A percentile compares a stretch with the other conserved stretches of the same genome.
These are phyloP conservation scores for Chrysemys picta DNA, from an alignment of 2,113 vertebrate genomes.

Conservation along the genomic window DNA sequence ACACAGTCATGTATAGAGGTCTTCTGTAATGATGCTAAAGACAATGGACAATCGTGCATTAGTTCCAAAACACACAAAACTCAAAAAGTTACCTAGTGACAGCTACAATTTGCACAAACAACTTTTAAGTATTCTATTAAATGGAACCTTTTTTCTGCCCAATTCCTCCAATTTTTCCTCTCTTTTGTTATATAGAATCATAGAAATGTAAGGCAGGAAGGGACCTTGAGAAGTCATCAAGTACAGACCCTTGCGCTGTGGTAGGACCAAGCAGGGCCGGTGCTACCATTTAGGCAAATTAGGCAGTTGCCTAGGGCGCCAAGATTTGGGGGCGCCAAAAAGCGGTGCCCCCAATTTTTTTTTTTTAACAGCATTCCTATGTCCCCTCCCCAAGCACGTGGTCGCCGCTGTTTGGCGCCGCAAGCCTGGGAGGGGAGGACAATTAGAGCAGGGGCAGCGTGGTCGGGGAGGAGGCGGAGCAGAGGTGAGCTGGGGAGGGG, in stretches of 20 bases:
- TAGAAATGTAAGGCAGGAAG: background rate
- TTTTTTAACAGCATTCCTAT: too few relatives aligned
- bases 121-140: background rate
- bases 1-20: background rate
- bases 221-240: background rate
- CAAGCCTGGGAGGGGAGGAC: too few relatives aligned
- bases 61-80: background rate
- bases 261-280: too few relatives aligned
- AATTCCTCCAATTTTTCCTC: background rate
- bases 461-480: too few relatives aligned
- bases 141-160: background rate
- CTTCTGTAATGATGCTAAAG: background rate
- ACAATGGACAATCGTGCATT: background rate
- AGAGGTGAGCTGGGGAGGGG: too few relatives aligned
- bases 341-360: too few relatives aligned
- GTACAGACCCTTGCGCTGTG: background rate
- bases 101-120: background rate
- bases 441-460: too few relatives aligned
- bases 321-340: too few relatives aligned
- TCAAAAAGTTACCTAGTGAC: background rate
- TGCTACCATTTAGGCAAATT: too few relatives aligned
- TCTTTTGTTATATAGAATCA: background rate
- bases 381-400: too few relatives aligned
- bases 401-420: too few relatives aligned
- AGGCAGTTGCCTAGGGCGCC: too few relatives aligned